Conservation (phyloP, 2,888 invertebrate species). For the Nomada fucata region DNA sequence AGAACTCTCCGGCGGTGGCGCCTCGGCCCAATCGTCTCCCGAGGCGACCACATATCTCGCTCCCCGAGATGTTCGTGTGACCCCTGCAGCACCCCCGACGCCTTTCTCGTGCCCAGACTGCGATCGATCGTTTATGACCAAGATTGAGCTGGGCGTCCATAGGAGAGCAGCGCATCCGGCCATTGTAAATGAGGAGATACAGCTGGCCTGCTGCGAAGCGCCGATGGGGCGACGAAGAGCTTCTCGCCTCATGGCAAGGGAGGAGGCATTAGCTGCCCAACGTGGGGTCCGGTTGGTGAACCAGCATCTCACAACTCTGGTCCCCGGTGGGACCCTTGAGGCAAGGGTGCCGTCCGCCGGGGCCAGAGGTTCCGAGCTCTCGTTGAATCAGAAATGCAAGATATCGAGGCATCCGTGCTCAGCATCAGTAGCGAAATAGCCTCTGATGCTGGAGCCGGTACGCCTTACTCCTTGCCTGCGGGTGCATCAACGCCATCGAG, state of each 20-base stretch:
- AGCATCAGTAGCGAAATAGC: neutral
- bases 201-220: neutral
- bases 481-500: neutral
- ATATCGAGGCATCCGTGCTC: neutral
- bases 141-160: slow-evolving; percentile 6
- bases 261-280: neutral
- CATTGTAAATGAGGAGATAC: neutral
- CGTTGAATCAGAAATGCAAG: neutral
- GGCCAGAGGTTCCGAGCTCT: neutral
- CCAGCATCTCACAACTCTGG: neutral
- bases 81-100: too few species aligned
- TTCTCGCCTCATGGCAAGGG: slow-evolving; percentile 12
- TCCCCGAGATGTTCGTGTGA: too few species aligned
- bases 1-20: too few species aligned
- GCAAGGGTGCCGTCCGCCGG: neutral
- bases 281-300: slow-evolving; percentile 5
- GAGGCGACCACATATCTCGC: too few species aligned
- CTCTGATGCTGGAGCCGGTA: neutral
- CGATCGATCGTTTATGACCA: neutral
- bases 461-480: too few species aligned
- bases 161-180: neutral
- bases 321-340: neutral
- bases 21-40: too few species aligned
- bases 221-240: slow-evolving; percentile 8
- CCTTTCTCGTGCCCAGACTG: too few species aligned